Base-by-base conservation (phyloP, 2,113 vertebrate genomes). In the Brachyhypopomus gauderio region DNA sequence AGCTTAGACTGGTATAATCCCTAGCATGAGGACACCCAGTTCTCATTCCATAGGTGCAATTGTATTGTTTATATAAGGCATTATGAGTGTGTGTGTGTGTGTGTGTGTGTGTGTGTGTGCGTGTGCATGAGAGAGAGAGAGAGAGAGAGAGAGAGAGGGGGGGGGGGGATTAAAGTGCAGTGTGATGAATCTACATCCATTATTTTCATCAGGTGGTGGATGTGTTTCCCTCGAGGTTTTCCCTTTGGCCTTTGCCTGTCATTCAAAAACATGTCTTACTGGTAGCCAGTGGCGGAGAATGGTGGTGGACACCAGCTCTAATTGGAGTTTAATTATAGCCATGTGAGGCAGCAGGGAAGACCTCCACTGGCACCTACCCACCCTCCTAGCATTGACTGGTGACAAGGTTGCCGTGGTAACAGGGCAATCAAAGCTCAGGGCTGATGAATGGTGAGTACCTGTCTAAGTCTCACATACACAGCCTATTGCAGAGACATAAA, bases 261-360 rank as follows among this genome's bases (percentile, higher is more conserved):
- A 71, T 48, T 30, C 62, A 79, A 71, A 79, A 71, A 23, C 22
- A 19, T 9, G 5, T 71, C 60, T 79, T 69, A 23, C 72, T 74
- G 63, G 59, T 74, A 79, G 0, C 80, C 63, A 76, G 55, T 19
- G 30, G 64, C 20, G 59, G 66, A 84, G 84, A 88, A 87, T 75
- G 87, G 83, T 12, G 27, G 48, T 81, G 59, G 76, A 14, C 0
- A 73, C 86, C 84, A 27, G 27, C 73, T 87, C 67, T 84, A 88
- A 88, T 88, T 88, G 88, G 81, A 76, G 82, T 89, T 90, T 92
- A 92, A 93, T 91, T 91, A 91, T 89, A 91, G 86, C 88, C 71
- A n/a, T 66, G 75, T 16, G 67, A 83, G 80, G 83, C 62, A 71
- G 59, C 45, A 87, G 78, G 79, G 78, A 83, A 82, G 84, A 77